Percentiles rank a stretch among this genome's conserved stretches.
Conservation (phyloP, 2,113 vertebrate genomes). For the Hypanus sabinus region DNA sequence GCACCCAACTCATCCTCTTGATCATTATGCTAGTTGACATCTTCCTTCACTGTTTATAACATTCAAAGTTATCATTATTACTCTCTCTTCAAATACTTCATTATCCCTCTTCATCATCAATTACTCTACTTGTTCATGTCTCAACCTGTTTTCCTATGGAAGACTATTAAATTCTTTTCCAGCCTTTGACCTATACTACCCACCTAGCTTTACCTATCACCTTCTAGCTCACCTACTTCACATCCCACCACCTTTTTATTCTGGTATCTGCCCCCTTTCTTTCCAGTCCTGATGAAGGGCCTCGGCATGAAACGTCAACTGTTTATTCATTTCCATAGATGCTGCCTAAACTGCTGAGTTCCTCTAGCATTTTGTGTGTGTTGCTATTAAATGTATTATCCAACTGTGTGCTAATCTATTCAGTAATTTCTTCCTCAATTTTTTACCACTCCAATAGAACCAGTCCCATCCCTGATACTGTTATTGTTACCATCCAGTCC, state of each 20-base stretch:
- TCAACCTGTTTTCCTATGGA: not conserved
- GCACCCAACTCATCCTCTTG: not conserved
- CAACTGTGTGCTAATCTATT: not conserved
- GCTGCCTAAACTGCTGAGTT: too few species aligned
- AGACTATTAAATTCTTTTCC: too few species aligned
- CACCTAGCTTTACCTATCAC: too few species aligned
- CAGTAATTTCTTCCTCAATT: not conserved
- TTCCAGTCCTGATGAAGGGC: too few species aligned
- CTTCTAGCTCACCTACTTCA: too few species aligned
- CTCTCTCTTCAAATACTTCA: not conserved
- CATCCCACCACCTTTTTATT: too few species aligned
- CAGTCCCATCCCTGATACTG: not conserved
- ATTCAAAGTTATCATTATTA: not conserved
- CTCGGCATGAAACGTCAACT: too few species aligned
- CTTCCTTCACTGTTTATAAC: not conserved
- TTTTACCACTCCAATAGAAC: not conserved
- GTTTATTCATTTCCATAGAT: too few species aligned
- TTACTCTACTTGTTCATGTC: not conserved
- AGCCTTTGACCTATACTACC: too few species aligned
- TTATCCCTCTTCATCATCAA: not conserved
- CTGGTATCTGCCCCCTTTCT: too few species aligned
- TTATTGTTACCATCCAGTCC: not conserved
- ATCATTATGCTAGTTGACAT: not conserved
- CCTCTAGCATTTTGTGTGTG: too few species aligned
- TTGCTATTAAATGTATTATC: not conserved